Base-by-base conservation (phyloP, 1,140 invertebrate species). In the Melipona quadrifasciata region DNA sequence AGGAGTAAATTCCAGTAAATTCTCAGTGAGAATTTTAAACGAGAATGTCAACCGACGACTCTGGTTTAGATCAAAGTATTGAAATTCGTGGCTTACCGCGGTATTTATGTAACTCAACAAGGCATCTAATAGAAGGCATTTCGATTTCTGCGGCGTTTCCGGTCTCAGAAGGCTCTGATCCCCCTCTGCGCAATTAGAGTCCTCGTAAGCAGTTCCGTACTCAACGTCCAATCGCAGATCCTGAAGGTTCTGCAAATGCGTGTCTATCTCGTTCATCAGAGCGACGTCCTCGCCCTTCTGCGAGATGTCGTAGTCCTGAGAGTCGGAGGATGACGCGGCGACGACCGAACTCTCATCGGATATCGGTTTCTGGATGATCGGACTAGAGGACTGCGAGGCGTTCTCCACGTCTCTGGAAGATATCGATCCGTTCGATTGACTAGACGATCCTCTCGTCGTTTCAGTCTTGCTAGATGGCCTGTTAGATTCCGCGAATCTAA, bases 41-140 rank as follows among this genome's bases (percentile, higher is more conserved):
- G 39, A 47, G 39, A 0, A 10, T 47, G 0, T 47, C 8, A 47
- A 47, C 39, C 39, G 39, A 47, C 39, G 39, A 57, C 5, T 57
- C 55, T 19, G 19, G 19, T 5, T 57, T 57, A 57, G 19, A 19
- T 57, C 6, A 61, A 67, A 24, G 21, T 74, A 47, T 16, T 16
- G 61, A 53, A 67, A 14, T 21, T 65, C 1, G 64, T 86, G 82
- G 95, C 96, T 95, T 91, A 97, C 96, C 39, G 96, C 96, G 94
- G 96, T 97, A 88, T 96, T 95, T 73, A 97, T 94, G 90, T 97
- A 96, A 75, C 95, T 96, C 79, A 97, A 93, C 84, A 97, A 89
- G 21, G 96, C 93, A 93, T 97, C 96, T 77, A 97, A 93, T 64
- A 97, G 91, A 55, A 96, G 92, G 91, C 96, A 96, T 88, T 96